Base-by-base conservation (phyloP, 2,797 vertebrate species). In the Tenualosa thibaudeaui region DNA sequence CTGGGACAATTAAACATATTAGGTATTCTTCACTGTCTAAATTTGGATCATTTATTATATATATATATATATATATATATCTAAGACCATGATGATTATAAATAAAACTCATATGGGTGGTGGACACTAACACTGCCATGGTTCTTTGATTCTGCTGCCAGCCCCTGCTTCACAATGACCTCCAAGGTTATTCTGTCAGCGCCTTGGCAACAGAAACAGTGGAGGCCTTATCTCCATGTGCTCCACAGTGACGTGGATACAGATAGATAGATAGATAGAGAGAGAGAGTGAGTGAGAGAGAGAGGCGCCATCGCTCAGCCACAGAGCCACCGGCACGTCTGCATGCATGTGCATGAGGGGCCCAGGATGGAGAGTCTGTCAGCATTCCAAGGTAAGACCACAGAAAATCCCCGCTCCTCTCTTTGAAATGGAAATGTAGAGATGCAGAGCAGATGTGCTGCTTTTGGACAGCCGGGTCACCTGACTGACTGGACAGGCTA, bases 351-450 rank as follows among this genome's bases (percentile, higher is more conserved):
- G 89, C 88, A 89, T 85, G 86, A 89, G 86, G 82, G 51, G 51
- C 51, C 84, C 87, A 88, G 85, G 90, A 93, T 93, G 89, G 84
- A 92, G 93, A 92, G 89, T 86, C 86, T 60, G 46, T 15, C 88
- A 81, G 84, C 87, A 90, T 92, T 91, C 91, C 86, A 87, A 88
- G 86, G 90, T 87, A 89, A 85, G 83, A 81, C 86, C 85, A 78
- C 37, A 85, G 71, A 75, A 85, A 86, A 87, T 83, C 90, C 88
- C 84, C 78, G 89, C 86, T 88, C 88, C 86, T 85, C 82, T 51
- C 91, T 94, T 94, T 95, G 93, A 95, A 94, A 95, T 95, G 91
- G 90, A 94, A 94, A 95, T 94, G 90, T 91, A 90, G 91, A 91
- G 92, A 88, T 88, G 87, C 91, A 91, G 87, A 90, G 91, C 91